Base-by-base conservation (phyloP, 1,140 invertebrate species). In the Tyrophagus putrescentiae region DNA sequence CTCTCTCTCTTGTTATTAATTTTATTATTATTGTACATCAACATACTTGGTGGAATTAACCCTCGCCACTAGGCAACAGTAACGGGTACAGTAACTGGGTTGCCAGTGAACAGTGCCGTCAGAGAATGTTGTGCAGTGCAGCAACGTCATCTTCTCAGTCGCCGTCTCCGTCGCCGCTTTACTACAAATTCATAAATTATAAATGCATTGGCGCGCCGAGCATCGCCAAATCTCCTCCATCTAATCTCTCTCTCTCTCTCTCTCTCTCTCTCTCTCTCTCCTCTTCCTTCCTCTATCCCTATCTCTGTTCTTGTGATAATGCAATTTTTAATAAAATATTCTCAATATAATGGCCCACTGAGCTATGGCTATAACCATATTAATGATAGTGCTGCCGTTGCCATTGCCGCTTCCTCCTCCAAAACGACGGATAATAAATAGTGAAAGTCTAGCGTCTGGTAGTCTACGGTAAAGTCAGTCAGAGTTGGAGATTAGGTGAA, bases 251-350 rank as follows among this genome's bases (percentile, higher is more conserved):
- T n/a, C n/a, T n/a, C n/a, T n/a, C n/a, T n/a, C n/a, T n/a, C n/a
- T n/a, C n/a, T n/a, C n/a, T n/a, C n/a, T n/a, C n/a, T n/a, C n/a
- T n/a, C n/a, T n/a, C n/a, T n/a, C n/a, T n/a, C 18, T 48, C 23
- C 23, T 48, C 45, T 48, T 48, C n/a, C n/a, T n/a, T n/a, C n/a
- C n/a, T n/a, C n/a, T n/a, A n/a, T n/a, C n/a, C n/a, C n/a, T n/a
- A n/a, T n/a, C 18, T 48, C 23, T 25, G 23, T 29, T 48, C 31
- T 48, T 21, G 45, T 48, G 45, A 48, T 48, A 48, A 48, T 6
- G 45, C 45, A 48, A 48, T 48, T 48, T 48, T 48, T 48, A 48
- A 48, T 48, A 48, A 48, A 48, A 48, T 48, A 48, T 48, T 39
- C 36, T 39, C 36, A 39, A 39, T 39, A 13, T 39, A 39, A 39